A percentile compares a stretch with the other conserved stretches of the same genome.
These are phyloP conservation scores for Planococcus citri DNA, from an alignment of 1,140 invertebrate genomes.

Conservation along the genomic window DNA sequence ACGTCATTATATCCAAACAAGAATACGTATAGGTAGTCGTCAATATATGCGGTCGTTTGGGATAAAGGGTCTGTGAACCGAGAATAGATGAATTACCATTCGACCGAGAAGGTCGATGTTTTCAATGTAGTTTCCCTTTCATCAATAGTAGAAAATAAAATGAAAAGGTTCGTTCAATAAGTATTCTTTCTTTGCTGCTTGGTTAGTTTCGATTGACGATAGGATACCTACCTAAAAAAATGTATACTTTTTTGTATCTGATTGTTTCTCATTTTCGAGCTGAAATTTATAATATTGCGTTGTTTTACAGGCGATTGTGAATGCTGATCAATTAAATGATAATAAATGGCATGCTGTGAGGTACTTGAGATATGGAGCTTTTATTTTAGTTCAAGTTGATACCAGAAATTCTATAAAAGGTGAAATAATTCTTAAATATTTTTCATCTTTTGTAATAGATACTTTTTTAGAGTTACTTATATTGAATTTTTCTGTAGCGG, in stretches of 20 bases:
- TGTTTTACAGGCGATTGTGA: conserved; percentile 57
- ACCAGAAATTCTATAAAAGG: neutral
- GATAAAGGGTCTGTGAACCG: too few relatives aligned
- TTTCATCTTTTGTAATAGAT: neutral
- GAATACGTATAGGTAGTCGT: neutral
- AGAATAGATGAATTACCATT: too few relatives aligned
- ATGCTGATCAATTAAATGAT: conserved; percentile 75
- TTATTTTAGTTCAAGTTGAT: neutral
- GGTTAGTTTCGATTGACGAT: too few relatives aligned
- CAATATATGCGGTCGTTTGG: neutral
- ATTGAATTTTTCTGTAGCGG: conserved; percentile 44
- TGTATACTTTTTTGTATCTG: too few relatives aligned
- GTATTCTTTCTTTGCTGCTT: too few relatives aligned
- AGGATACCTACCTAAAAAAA: too few relatives aligned
- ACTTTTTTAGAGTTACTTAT: neutral
- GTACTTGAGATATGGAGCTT: conserved; percentile 47
- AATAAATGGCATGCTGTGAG: conserved; percentile 87
- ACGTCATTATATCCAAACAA: neutral
- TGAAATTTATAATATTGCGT: too few relatives aligned
- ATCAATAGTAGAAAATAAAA: too few relatives aligned
- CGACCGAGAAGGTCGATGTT: too few relatives aligned
- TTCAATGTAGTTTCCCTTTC: too few relatives aligned
- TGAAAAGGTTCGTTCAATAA: too few relatives aligned
- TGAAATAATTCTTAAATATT: neutral
- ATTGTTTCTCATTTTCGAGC: too few relatives aligned